Conservation (phyloP, 2,113 vertebrate species). For the Xenopus borealis region DNA sequence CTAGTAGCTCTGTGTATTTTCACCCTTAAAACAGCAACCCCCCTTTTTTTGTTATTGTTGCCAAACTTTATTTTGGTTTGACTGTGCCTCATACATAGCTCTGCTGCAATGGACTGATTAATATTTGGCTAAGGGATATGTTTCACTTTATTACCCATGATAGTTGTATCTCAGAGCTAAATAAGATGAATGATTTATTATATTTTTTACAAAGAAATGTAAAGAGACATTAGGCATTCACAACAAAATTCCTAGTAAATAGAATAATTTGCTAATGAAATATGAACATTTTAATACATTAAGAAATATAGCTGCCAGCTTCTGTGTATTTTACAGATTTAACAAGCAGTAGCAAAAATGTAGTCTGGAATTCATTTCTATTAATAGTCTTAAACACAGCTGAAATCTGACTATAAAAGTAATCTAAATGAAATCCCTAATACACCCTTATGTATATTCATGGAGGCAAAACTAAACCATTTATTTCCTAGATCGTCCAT, state of each 20-base stretch:
- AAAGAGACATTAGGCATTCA: background rate
- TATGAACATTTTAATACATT: background rate
- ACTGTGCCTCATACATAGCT: too few relatives aligned
- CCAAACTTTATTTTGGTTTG: too few relatives aligned
- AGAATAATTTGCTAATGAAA: background rate
- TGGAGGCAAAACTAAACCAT: background rate
- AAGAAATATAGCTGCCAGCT: background rate
- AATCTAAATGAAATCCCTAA: constrained; percentile 1
- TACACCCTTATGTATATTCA: constrained; percentile 27
- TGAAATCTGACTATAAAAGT: background rate
- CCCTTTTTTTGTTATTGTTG: too few relatives aligned
- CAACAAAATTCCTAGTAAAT: background rate
- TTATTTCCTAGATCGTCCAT: constrained; percentile 1
- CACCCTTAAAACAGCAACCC: too few relatives aligned
- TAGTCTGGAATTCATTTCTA: background rate
- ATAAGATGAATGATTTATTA: too few relatives aligned
- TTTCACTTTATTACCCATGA: too few relatives aligned
- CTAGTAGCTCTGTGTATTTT: too few relatives aligned
- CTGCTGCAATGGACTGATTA: too few relatives aligned
- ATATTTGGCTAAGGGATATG: too few relatives aligned
- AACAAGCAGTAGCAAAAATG: constrained; percentile 14
- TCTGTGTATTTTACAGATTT: constrained; percentile 4
- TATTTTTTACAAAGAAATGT: background rate
- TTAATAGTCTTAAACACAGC: background rate
- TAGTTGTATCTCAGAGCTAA: too few relatives aligned